Base-by-base conservation (phyloP, 1,140 invertebrate genomes). In the Diploscapter pachys region DNA sequence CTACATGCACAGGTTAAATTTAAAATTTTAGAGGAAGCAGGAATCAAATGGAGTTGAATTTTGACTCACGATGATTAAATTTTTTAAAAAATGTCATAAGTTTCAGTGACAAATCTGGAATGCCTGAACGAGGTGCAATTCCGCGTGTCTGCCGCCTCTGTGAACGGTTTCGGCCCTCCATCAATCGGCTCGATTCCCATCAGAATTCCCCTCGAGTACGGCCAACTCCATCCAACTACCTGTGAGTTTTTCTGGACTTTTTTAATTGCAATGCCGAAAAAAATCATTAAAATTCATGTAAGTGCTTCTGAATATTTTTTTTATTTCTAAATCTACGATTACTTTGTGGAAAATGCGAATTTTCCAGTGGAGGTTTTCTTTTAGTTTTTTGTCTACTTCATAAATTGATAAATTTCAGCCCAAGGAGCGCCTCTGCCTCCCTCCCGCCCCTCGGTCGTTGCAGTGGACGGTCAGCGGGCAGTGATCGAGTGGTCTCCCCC, bases 31-130 rank as follows among this genome's bases (percentile, higher is more conserved):
- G 31, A 31, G 31, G 31, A 31, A 31, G 31, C 1, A 31, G 31
- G 1, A 31, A 31, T 31, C 31, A 31, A 31, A 31, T 31, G 31
- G 31, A 31, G 31, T 31, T 31, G 31, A 31, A 31, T 1, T 31
- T 31, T 31, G 31, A 31, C 31, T 31, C 31, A 31, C 9, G 31
- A 59, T 31, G 57, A 31, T 52, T 0, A 65, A 65, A 65, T 65
- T 49, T n/a, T 53, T 54, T n/a, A 6, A 70, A 70, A 6, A 71
- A 72, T 6, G 70, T 50, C 56, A 71, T 67, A 13, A 5, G 31
- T 81, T 81, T 77, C 64, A 81, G 81, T 81, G 6, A 80, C 81
- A 68, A 85, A 85, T 59, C 73, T 84, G 59, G 83, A 81, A 57
- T 75, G 84, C 13, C 31, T 63, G 48, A 65, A 74, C n/a, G 73